Conservation (phyloP, 2,113 vertebrate genomes). For the Dromiciops gliroides region DNA sequence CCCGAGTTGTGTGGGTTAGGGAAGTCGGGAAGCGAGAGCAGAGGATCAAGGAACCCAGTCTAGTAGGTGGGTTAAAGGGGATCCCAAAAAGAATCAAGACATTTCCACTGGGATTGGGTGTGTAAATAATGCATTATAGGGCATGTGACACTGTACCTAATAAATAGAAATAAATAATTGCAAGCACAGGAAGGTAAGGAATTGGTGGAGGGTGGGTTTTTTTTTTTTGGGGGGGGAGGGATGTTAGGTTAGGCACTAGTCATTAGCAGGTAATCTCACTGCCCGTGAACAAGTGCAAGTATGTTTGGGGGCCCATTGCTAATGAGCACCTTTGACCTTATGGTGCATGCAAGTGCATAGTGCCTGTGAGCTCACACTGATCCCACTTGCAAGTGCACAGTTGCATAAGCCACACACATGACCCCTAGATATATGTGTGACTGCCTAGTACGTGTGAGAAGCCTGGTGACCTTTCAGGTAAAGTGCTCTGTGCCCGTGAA, state of each 20-base stretch:
- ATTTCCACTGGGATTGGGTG: slow-evolving; percentile 15
- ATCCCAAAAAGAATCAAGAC: neutral
- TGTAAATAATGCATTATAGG: slow-evolving; percentile 32
- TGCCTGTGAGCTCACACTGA: slow-evolving; percentile 39
- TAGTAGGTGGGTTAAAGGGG: neutral
- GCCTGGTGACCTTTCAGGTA: slow-evolving; percentile 40
- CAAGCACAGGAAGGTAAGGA: slow-evolving; percentile 55
- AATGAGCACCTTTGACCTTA: slow-evolving; percentile 53
- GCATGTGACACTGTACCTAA: slow-evolving; percentile 38
- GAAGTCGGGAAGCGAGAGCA: neutral
- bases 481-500: slow-evolving; percentile 63
- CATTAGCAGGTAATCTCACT: slow-evolving; percentile 2
- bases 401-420: slow-evolving; percentile 31
- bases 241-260: neutral
- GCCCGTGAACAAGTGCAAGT: slow-evolving; percentile 57
- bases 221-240: slow-evolving; percentile 47
- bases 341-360: slow-evolving; percentile 29
- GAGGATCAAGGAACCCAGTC: neutral
- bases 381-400: slow-evolving; percentile 51
- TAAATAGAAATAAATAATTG: slow-evolving; percentile 6
- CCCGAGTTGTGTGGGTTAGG: neutral
- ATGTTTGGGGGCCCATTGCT: slow-evolving; percentile 34
- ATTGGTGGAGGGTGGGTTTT: slow-evolving; percentile 9
- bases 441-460: slow-evolving; percentile 43
- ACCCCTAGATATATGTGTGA: slow-evolving; percentile 31